Evolutionary conservation across 2,888 invertebrate species (phyloP).

Genomic region (Pyrrhosoma nymphula): DNA sequence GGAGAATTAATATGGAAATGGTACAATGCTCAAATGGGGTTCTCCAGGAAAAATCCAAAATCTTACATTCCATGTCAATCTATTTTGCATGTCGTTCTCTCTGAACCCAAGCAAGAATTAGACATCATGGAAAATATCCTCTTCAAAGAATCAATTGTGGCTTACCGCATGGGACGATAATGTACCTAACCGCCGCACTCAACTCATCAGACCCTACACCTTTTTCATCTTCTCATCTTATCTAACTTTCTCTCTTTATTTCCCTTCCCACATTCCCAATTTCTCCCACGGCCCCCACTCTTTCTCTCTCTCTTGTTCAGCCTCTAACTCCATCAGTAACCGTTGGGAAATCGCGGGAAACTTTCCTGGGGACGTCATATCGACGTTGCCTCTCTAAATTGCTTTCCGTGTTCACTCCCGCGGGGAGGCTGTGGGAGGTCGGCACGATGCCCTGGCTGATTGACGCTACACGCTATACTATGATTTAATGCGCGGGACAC

Average conservation of each 20-base stretch:
- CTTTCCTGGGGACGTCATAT: conserved; percentile 5
- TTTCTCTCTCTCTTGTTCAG: neutral
- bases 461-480: neutral
- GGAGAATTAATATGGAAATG: no score
- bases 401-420: conserved; percentile 26
- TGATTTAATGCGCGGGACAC: conserved; percentile 25
- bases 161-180: no score
- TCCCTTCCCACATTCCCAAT: neutral
- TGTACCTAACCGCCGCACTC: no score
- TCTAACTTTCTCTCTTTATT: neutral
- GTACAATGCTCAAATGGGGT: no score
- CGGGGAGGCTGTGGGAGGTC: neutral
- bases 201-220: no score
- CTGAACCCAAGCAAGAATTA: no score
- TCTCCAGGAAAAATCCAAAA: no score
- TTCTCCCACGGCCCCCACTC: neutral
- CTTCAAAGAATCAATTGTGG: no score
- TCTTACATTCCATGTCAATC: no score
- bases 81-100: no score
- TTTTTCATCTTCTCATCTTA: neutral
- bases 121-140: no score
- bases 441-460: neutral
- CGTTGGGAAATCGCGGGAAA: conserved; percentile 30
- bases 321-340: neutral
- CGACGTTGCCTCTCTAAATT: neutral